Percentiles rank a stretch among this genome's conserved stretches.
Evolutionary conservation across 2,888 invertebrate genomes (phyloP).

Genomic region (Amaurobius ferox): DNA sequence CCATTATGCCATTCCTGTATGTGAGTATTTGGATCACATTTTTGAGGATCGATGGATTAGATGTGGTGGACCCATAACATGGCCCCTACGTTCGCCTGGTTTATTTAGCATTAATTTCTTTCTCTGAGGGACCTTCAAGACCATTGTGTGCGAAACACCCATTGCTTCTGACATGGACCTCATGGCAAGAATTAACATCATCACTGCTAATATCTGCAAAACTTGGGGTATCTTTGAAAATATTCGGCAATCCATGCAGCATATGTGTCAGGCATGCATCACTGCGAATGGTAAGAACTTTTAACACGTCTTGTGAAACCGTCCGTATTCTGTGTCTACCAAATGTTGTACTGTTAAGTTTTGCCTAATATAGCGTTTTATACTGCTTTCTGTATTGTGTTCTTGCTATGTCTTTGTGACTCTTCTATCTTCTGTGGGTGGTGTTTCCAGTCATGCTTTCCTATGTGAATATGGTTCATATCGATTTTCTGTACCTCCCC

Average conservation of each 20-base stretch:
- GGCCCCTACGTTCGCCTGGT: not conserved
- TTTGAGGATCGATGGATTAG: not conserved
- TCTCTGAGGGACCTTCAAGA: no score
- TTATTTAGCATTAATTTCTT: not conserved
- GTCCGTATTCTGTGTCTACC: no score
- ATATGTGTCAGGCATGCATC: not conserved
- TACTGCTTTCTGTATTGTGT: no score
- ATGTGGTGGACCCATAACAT: not conserved
- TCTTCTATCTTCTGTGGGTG: not conserved
- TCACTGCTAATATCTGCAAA: not conserved
- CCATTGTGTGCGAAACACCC: not conserved
- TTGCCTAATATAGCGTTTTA: not conserved
- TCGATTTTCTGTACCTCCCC: not conserved
- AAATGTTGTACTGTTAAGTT: not conserved
- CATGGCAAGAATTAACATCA: not conserved
- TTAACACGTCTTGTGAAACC: no score
- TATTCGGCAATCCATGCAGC: not conserved
- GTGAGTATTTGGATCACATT: not conserved
- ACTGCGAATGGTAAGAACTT: no score
- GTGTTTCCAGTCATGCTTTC: not conserved
- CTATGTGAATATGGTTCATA: not conserved
- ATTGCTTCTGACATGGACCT: not conserved
- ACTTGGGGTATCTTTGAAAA: not conserved
- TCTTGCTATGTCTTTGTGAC: not conserved
- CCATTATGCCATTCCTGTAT: not conserved